A percentile compares a stretch with the other conserved stretches of the same genome.
Conservation (phyloP, 2,113 vertebrate species). For the Meles meles region DNA sequence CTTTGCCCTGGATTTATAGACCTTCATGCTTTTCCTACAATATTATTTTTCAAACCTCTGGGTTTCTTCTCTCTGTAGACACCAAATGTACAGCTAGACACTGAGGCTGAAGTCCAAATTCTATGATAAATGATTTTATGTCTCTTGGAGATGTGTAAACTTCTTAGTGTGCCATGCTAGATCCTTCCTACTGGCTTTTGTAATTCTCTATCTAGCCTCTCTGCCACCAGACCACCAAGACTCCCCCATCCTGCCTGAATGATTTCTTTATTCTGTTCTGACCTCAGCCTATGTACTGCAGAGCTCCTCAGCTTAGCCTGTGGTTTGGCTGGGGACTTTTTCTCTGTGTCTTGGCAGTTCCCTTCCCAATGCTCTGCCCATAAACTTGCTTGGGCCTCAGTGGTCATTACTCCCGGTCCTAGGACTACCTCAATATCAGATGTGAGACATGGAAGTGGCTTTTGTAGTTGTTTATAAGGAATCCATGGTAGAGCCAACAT, state of each 20-base stretch:
- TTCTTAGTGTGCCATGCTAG: background rate
- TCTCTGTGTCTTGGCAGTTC: background rate
- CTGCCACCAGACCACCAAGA: background rate
- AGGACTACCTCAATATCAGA: background rate
- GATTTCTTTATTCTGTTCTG: background rate
- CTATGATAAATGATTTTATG: background rate
- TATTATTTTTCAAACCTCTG: background rate
- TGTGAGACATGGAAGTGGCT: background rate
- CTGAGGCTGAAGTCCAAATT: background rate
- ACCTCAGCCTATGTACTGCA: background rate
- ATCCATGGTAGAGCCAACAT: background rate
- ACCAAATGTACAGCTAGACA: background rate
- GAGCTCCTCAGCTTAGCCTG: background rate
- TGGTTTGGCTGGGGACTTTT: background rate
- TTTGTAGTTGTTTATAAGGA: background rate
- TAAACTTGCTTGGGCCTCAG: background rate
- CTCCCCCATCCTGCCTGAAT: background rate
- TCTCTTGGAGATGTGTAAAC: background rate
- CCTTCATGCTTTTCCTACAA: background rate
- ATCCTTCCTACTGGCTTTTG: background rate
- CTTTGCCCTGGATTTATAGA: background rate
- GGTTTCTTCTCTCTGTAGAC: background rate
- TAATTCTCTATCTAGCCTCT: background rate
- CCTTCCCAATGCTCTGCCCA: background rate
- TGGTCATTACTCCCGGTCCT: background rate